Percentiles rank a stretch among this genome's conserved stretches.
Evolutionary conservation across 2,888 invertebrate genomes (phyloP).

Genomic region (Zootermopsis nevadensis): DNA sequence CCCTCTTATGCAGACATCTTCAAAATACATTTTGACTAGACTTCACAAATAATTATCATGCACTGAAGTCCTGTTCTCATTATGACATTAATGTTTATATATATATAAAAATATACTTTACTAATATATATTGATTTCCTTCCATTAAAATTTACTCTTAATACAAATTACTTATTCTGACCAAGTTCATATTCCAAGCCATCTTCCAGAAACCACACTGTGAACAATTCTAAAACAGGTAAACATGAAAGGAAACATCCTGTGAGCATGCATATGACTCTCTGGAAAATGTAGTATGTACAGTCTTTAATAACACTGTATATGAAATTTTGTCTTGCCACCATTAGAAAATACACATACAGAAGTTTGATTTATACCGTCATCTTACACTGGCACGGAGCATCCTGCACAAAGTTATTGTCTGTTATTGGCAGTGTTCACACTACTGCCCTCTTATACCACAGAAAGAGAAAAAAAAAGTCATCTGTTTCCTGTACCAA

Average conservation of each 20-base stretch:
- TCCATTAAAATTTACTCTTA: constrained; percentile 7
- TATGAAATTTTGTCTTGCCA: constrained; percentile 20
- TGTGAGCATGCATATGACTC: neutral
- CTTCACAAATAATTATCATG: neutral
- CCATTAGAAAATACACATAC: constrained; percentile 18
- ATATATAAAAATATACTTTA: constrained; percentile 14
- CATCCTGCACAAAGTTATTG: neutral
- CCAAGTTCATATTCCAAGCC: neutral
- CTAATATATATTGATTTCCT: constrained; percentile 18
- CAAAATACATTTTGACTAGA: neutral
- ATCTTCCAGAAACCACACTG: neutral
- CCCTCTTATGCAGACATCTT: neutral
- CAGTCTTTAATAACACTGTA: constrained; percentile 17
- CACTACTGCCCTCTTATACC: neutral
- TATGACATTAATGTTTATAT: constrained; percentile 1
- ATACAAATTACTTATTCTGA: neutral
- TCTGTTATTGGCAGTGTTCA: constrained; percentile 26
- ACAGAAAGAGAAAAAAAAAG: neutral
- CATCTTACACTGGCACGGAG: neutral
- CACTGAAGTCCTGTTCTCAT: neutral
- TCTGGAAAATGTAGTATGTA: neutral
- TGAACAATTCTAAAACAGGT: neutral
- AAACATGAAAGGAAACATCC: neutral
- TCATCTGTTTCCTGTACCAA: too few species aligned
- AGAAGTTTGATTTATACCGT: neutral